These are phyloP conservation scores for Helobdella robusta DNA, from an alignment of 2,888 invertebrate species.

Conservation along the genomic window DNA sequence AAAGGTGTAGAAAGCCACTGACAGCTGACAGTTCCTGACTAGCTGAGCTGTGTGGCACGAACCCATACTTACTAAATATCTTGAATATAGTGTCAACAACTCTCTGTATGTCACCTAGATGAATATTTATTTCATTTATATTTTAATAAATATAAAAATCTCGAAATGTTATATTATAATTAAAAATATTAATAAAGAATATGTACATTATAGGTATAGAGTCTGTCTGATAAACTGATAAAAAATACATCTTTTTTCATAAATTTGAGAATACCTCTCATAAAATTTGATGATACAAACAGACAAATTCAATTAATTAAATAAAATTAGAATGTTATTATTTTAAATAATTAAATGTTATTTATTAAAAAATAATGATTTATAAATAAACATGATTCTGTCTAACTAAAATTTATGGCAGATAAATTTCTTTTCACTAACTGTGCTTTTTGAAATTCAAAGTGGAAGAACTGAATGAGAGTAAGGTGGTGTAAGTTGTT, in stretches of 20 bases:
- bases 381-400: too few relatives aligned
- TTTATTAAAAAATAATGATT: too few relatives aligned
- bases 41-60: not conserved
- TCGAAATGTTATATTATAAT: too few relatives aligned
- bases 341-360: too few relatives aligned
- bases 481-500: constrained; percentile 24
- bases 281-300: not conserved
- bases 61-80: constrained; percentile 11
- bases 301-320: not conserved
- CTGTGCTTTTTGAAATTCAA: constrained; percentile 17
- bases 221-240: too few relatives aligned
- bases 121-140: not conserved
- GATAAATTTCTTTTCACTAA: not conserved
- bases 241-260: too few relatives aligned
- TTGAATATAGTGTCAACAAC: constrained; percentile 11
- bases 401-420: too few relatives aligned
- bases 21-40: constrained; percentile 4
- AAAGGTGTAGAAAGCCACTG: constrained; percentile 11
- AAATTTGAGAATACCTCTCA: not conserved
- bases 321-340: too few relatives aligned
- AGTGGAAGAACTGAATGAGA: constrained; percentile 17
- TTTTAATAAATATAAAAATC: too few relatives aligned
- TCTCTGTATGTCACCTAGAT: constrained; percentile 14
- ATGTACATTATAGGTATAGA: too few relatives aligned
- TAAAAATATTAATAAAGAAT: too few relatives aligned